Conservation (phyloP, 2,797 vertebrate species). For the Tragopan temminckii region DNA sequence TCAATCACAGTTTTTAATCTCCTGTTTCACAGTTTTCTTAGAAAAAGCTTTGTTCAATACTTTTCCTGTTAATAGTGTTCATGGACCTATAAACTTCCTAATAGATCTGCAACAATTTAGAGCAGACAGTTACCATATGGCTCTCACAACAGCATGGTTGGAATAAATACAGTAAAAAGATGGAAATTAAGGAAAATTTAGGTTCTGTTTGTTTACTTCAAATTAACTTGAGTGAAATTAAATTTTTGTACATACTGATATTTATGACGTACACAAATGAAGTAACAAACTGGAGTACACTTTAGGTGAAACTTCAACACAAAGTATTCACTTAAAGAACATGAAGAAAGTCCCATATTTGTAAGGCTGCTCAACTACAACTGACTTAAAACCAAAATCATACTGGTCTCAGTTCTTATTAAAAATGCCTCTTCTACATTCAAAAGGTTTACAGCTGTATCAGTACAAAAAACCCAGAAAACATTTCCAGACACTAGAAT, state of each 20-base stretch:
- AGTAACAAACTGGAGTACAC: not conserved
- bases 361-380: not conserved
- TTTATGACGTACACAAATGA: not conserved
- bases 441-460: not conserved
- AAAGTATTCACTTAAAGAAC: not conserved
- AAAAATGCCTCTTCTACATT: not conserved
- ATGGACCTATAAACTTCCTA: not conserved
- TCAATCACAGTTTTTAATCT: not conserved
- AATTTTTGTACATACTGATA: not conserved
- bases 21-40: not conserved
- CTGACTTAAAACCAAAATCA: not conserved
- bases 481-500: not conserved
- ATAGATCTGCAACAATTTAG: conserved; percentile 31
- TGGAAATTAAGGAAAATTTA: not conserved
- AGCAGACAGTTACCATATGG: conserved; percentile 62
- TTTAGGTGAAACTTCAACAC: not conserved
- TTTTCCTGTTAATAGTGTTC: not conserved
- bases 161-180: conserved; percentile 25
- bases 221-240: not conserved
- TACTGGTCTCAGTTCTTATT: not conserved
- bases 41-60: not conserved
- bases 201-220: not conserved
- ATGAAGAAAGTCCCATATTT: not conserved
- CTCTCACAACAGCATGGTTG: conserved; percentile 41
- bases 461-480: not conserved